Conservation (phyloP, 2,888 invertebrate genomes). For the Ypsolopha sequella region DNA sequence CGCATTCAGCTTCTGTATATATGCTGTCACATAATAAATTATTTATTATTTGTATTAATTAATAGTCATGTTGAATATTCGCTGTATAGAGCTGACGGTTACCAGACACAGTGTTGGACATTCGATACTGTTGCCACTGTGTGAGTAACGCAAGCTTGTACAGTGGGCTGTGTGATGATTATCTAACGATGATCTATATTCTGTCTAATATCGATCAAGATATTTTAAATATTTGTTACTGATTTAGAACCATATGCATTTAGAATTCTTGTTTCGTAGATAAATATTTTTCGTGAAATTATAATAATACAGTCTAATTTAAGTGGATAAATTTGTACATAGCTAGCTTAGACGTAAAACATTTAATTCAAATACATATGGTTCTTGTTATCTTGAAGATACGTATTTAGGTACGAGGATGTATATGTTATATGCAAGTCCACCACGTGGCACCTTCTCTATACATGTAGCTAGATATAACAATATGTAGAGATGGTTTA, state of each 20-base stretch:
- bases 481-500: no score
- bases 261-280: slow-evolving; percentile 15
- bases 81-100: background rate
- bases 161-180: slow-evolving; percentile 13
- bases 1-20: slow-evolving; percentile 64
- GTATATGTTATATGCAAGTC: background rate
- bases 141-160: slow-evolving; percentile 10
- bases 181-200: background rate
- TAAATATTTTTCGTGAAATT: slow-evolving; percentile 5
- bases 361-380: slow-evolving; percentile 1
- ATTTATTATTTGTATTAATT: slow-evolving; percentile 66
- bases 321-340: background rate
- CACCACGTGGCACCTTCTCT: slow-evolving; percentile 1
- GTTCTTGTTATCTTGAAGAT: slow-evolving; percentile 1
- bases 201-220: background rate
- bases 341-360: background rate
- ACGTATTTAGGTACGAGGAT: background rate
- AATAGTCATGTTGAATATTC: slow-evolving; percentile 19
- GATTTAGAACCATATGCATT: slow-evolving; percentile 25
- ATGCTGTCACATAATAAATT: slow-evolving; percentile 53
- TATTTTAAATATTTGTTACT: background rate
- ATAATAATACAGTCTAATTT: background rate
- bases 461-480: background rate
- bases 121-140: background rate
- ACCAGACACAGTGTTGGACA: background rate